Base-by-base conservation (phyloP, 2,797 vertebrate genomes). In the Betta splendens region DNA sequence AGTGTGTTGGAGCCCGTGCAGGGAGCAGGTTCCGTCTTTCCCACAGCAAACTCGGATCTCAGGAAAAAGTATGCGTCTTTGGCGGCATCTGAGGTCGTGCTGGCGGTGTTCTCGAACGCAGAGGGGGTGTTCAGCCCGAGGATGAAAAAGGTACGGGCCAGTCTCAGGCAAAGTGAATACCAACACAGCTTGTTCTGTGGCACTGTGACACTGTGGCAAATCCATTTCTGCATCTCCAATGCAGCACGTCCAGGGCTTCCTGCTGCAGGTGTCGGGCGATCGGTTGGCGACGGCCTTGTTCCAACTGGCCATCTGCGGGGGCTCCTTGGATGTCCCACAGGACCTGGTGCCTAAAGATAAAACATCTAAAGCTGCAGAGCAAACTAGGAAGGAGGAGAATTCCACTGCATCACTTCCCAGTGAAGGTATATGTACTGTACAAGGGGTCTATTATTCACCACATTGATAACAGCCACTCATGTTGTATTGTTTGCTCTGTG, bases 281-380 rank as follows among this genome's bases (percentile, higher is more conserved):
- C 77, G 75, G 3, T 73, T 93, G 66, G 72, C 89, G 0, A 79
- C 15, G 17, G 74, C 87, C 57, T 73, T 94, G 55, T 92, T 94
- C 54, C 93, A 93, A 78, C 73, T 93, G 52, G 90, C 91, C 48
- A 89, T 94, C 77, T 93, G 92, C 15, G 89, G 91, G 13, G 91
- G 91, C 42, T 92, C 92, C 0, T 74, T 94, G 62, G 88, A 85
- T 2, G 46, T 82, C n/a, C 92, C 92, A 3, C 85, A 77, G 12
- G 88, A 93, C 67, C 75, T 91, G 66, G 83, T 89, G 26, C 81
- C 68, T 5, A 92, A 91, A 69, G 85, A 90, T 10, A 91, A 90
- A 47, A 15, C 75, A 7, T 20, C 63, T 39, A 90, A 81, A 67
- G 58, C 53, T 17, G 31, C 46, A 0, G 64, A 69, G 16, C 62